These are phyloP conservation scores for Adineta ricciae DNA, from an alignment of 2,888 invertebrate species.

Conservation along the genomic window DNA sequence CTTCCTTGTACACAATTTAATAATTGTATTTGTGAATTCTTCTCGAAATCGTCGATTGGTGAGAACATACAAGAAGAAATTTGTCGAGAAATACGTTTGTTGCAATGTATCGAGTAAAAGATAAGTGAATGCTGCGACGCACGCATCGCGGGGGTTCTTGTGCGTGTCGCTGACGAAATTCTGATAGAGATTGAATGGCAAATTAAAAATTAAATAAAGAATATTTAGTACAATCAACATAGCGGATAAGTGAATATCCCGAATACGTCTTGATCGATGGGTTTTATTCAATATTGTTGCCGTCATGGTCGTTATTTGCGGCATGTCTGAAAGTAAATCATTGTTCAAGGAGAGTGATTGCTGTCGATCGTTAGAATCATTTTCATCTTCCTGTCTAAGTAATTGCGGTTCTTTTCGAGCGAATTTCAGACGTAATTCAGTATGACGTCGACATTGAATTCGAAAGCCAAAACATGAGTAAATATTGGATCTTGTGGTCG, in stretches of 20 bases:
- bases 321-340: neutral
- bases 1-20: neutral
- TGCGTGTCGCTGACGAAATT: neutral
- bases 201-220: neutral
- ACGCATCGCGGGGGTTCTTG: neutral
- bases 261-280: neutral
- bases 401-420: neutral
- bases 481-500: neutral
- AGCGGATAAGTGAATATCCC: neutral
- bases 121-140: neutral
- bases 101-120: constrained; percentile 12
- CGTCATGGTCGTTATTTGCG: neutral
- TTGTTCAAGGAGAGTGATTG: neutral
- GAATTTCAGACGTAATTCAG: neutral
- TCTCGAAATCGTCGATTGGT: constrained; percentile 13
- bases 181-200: constrained; percentile 1
- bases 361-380: neutral
- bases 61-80: neutral
- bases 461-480: neutral
- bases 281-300: neutral
- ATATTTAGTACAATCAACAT: neutral
- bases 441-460: neutral
- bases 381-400: neutral
- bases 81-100: constrained; percentile 14
- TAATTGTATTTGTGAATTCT: neutral